Evolutionary conservation across 2,113 vertebrate species (phyloP).

Genomic region (Pholis gunnellus): DNA sequence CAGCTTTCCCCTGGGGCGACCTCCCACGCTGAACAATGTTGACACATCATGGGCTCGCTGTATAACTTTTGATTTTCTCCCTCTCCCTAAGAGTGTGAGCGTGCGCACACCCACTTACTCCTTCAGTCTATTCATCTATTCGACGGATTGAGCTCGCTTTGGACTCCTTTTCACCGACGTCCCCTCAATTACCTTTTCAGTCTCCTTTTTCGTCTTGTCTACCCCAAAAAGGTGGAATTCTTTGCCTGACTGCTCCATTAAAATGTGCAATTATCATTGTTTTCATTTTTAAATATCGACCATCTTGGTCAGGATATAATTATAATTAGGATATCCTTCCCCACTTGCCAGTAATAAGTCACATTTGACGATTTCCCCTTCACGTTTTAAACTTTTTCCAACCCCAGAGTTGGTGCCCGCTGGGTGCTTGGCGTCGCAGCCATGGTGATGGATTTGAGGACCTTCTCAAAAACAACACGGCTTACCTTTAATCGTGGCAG

Average conservation of each 20-base stretch:
- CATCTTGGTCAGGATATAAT: slow-evolving; percentile 68
- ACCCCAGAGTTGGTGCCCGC: slow-evolving; percentile 22
- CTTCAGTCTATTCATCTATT: slow-evolving; percentile 44
- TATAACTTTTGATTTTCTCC: slow-evolving; percentile 49
- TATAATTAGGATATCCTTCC: slow-evolving; percentile 69
- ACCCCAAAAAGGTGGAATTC: slow-evolving; percentile 42
- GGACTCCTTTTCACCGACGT: slow-evolving; percentile 39
- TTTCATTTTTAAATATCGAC: slow-evolving; percentile 67
- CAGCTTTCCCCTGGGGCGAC: slow-evolving; percentile 52
- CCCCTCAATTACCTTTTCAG: slow-evolving; percentile 43
- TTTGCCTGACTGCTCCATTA: slow-evolving; percentile 30
- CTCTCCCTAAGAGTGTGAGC: slow-evolving; percentile 10
- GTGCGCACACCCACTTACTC: background rate
- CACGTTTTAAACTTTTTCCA: slow-evolving; percentile 49
- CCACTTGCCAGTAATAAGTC: slow-evolving; percentile 64
- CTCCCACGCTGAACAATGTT: slow-evolving; percentile 70
- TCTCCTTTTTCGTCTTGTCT: slow-evolving; percentile 31
- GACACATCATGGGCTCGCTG: slow-evolving; percentile 53
- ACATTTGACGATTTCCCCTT: slow-evolving; percentile 52
- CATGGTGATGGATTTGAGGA: slow-evolving; percentile 66
- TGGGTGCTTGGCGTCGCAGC: slow-evolving; percentile 21
- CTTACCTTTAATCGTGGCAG: slow-evolving; percentile 59
- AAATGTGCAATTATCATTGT: slow-evolving; percentile 63
- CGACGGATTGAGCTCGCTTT: slow-evolving; percentile 44
- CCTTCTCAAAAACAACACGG: slow-evolving; percentile 62